Conservation (phyloP, 2,797 vertebrate genomes). For the Perdix hodgsoniae region DNA sequence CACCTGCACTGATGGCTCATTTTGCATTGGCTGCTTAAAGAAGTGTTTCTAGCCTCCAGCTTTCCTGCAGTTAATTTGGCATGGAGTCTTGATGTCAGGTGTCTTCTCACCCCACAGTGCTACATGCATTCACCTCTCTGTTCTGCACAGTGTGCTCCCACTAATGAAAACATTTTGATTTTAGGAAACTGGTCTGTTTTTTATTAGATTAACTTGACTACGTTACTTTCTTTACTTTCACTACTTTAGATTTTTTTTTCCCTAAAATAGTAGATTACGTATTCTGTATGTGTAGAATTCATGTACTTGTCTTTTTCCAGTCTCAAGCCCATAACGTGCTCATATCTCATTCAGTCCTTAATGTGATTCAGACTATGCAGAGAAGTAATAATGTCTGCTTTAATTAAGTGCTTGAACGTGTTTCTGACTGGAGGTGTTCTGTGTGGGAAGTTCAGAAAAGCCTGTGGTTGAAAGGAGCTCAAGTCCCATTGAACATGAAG, state of each 20-base stretch:
- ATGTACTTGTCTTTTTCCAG: not conserved
- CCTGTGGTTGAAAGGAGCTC: not conserved
- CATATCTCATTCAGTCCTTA: not conserved
- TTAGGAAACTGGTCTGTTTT: not conserved
- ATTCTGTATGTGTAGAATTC: not conserved
- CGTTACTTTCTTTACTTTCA: not conserved
- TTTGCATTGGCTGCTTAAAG: not conserved
- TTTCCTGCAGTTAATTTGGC: not conserved
- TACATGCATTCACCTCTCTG: not conserved
- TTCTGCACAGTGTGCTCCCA: not conserved
- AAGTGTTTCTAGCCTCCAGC: not conserved
- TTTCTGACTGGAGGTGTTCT: not conserved
- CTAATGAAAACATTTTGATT: not conserved
- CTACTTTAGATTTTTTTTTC: not conserved
- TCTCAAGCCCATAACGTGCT: not conserved
- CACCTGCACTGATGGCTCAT: not conserved
- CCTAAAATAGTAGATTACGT: accelerated
- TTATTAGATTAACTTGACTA: not conserved
- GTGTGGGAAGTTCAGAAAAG: not conserved
- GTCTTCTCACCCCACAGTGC: not conserved
- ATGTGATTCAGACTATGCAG: not conserved
- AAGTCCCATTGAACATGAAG: not conserved
- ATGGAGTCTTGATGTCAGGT: not conserved
- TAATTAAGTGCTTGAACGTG: not conserved
- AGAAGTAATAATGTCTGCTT: not conserved